Conservation (phyloP, 1,140 invertebrate species). For the Drosophila parvula region DNA sequence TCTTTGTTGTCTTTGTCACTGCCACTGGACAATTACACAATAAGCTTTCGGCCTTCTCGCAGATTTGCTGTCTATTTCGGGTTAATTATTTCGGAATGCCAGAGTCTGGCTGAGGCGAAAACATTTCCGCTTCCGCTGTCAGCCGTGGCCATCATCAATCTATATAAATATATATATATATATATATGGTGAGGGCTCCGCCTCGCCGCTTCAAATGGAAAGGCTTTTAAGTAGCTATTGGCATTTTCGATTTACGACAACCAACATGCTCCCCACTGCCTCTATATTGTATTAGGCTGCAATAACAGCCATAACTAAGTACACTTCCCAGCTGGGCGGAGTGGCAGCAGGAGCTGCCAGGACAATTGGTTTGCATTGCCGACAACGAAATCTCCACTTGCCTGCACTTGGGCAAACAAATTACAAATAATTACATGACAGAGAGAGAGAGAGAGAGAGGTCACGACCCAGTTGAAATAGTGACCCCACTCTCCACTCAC, state of each 20-base stretch:
- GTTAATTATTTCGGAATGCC: slow-evolving; percentile 78
- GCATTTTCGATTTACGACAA: slow-evolving; percentile 58
- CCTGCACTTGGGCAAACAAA: slow-evolving; percentile 74
- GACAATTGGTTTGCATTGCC: slow-evolving; percentile 45
- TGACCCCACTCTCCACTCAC: slow-evolving; percentile 13
- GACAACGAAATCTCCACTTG: slow-evolving; percentile 42
- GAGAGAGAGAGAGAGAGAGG: slow-evolving; percentile 40
- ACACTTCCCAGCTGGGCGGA: slow-evolving; percentile 35
- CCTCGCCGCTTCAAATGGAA: slow-evolving; percentile 28
- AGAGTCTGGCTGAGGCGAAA: slow-evolving; percentile 37
- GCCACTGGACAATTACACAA: slow-evolving; percentile 73
- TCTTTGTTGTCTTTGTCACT: slow-evolving; percentile 45
- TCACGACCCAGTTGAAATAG: slow-evolving; percentile 47
- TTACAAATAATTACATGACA: slow-evolving; percentile 74
- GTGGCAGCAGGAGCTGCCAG: slow-evolving; percentile 26
- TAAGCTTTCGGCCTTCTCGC: slow-evolving; percentile 63
- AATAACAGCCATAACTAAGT: slow-evolving; percentile 63
- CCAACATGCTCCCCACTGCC: slow-evolving; percentile 40
- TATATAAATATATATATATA: slow-evolving; percentile 45
- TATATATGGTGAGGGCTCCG: neutral
- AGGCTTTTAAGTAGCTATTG: slow-evolving; percentile 58
- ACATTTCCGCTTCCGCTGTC: slow-evolving; percentile 70
- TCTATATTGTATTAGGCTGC: slow-evolving; percentile 54
- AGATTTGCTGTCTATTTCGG: slow-evolving; percentile 46
- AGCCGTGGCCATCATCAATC: slow-evolving; percentile 71